Base-by-base conservation (phyloP, 2,888 invertebrate genomes). In the Eupithecia exiguata region DNA sequence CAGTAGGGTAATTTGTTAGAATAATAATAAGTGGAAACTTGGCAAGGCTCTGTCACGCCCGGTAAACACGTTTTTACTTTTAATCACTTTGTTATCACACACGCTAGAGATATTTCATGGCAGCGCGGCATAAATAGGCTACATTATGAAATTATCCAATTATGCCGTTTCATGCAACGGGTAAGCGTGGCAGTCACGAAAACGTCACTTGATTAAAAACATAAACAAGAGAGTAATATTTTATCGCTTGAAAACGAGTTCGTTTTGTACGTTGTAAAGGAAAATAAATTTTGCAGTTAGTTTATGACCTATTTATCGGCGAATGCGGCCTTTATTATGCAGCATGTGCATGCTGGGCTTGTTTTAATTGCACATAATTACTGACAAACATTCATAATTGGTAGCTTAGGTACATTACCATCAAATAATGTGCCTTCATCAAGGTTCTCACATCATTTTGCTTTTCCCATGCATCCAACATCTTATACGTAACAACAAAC, bases 161-260 rank as follows among this genome's bases (percentile, higher is more conserved):
- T 78, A 78, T 72, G 74, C 70, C 16, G 75, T 77, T 85, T 82
- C 85, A 85, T 87, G 88, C 84, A 81, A 80, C 82, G 77, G 73
- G 72, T 74, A 66, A 25, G 66, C 66, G 71, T 69, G 79, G 86
- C 82, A 85, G 87, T 89, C 91, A 90, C 91, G 90, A 83, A 89
- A 90, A 87, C 86, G 87, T 87, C 88, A 87, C 81, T 83, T 87
- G 87, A 90, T 89, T 89, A 90, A 89, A 86, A 80, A 81, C 76
- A 82, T 86, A 83, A 81, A 85, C 81, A 83, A 79, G 78, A 84
- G 86, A 84, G 84, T 82, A 82, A 82, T 72, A 73, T 76, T 79
- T 86, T 83, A 86, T 83, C 81, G 81, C 79, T 72, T 80, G 72
- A 80, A 75, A 74, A 74, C 73, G 77, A 70, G 73, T 71, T 67